Evolutionary conservation across 2,797 vertebrate genomes (phyloP).

Genomic region (Gobionotothen gibberifrons): DNA sequence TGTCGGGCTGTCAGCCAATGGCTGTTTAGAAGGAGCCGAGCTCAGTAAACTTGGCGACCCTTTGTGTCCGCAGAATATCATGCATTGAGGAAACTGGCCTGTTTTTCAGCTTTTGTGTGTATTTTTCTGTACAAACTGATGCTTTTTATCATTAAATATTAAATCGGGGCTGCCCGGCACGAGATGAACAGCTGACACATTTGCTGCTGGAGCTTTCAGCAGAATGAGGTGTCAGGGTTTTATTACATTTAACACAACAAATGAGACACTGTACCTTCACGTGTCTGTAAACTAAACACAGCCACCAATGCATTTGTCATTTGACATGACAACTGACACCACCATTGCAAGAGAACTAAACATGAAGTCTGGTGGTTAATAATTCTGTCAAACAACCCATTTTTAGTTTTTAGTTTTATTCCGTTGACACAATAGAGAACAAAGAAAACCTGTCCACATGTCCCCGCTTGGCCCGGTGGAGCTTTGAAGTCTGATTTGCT

Average conservation of each 20-base stretch:
- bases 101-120: background rate
- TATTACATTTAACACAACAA: background rate
- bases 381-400: background rate
- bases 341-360: background rate
- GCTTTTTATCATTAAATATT: no score
- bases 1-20: conserved; percentile 39
- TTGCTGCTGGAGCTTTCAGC: background rate
- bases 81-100: conserved; percentile 16
- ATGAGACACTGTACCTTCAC: background rate
- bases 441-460: conserved; percentile 84
- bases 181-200: background rate
- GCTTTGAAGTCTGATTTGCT: conserved; percentile 66
- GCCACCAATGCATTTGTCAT: background rate
- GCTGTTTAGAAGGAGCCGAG: conserved; percentile 45
- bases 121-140: background rate
- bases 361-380: accelerated
- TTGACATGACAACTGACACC: background rate
- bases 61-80: conserved; percentile 1
- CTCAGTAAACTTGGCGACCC: conserved; percentile 67
- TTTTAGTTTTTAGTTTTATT: conserved; percentile 30
- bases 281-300: background rate
- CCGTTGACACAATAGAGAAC: conserved; percentile 76
- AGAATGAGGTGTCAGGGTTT: background rate
- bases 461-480: conserved; percentile 49
- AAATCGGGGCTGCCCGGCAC: background rate